Evolutionary conservation across 2,888 invertebrate genomes (phyloP).

Genomic region (Hofmannophila pseudospretella): DNA sequence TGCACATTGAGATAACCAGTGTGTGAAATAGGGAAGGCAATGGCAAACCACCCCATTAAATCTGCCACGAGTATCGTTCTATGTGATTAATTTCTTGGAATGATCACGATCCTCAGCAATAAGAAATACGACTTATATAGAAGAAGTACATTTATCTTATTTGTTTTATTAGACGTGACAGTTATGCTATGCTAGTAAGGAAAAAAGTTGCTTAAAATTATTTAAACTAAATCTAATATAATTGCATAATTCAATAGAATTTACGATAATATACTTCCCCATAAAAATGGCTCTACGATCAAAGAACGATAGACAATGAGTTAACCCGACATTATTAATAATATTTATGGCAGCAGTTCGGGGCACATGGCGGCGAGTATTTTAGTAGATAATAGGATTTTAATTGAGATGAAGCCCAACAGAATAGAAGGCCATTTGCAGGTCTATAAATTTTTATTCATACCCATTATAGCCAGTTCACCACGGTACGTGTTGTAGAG

Average conservation of each 20-base stretch:
- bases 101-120: too few relatives aligned
- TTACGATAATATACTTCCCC: not conserved
- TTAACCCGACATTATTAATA: conserved; percentile 27
- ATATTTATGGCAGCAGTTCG: conserved; percentile 41
- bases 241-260: not conserved
- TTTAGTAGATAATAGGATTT: conserved; percentile 59
- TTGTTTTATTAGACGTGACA: too few relatives aligned
- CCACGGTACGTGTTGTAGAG: conserved; percentile 12
- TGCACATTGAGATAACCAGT: too few relatives aligned
- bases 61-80: too few relatives aligned
- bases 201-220: too few relatives aligned
- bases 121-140: too few relatives aligned
- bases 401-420: conserved; percentile 64
- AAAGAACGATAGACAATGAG: conserved; percentile 2
- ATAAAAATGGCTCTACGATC: not conserved
- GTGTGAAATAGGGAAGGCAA: too few relatives aligned
- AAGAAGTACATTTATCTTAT: too few relatives aligned
- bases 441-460: conserved; percentile 60
- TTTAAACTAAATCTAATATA: not conserved
- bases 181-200: too few relatives aligned
- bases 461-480: conserved; percentile 44
- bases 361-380: conserved; percentile 49
- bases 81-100: too few relatives aligned
- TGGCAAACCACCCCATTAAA: too few relatives aligned
- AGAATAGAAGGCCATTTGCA: conserved; percentile 54